Evolutionary conservation across 1,140 invertebrate species (phyloP).

Genomic region (Brachionus manjavacas): DNA sequence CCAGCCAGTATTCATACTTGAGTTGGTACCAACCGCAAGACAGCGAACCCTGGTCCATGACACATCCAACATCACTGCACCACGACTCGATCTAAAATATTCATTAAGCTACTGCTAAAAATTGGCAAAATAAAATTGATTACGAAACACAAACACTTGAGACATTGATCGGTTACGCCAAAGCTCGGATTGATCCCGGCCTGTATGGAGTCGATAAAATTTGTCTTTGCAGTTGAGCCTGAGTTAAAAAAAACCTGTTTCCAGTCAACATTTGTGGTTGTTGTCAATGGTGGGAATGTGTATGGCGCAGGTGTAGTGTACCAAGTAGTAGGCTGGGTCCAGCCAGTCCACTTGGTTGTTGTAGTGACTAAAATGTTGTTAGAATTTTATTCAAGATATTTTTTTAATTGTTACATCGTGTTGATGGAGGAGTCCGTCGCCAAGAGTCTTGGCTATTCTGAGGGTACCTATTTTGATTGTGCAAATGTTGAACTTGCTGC

Average conservation of each 20-base stretch:
- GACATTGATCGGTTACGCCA: not conserved
- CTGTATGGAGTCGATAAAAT: not conserved
- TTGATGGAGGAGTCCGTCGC: not conserved
- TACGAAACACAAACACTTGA: conserved; percentile 42
- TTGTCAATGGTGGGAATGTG: not conserved
- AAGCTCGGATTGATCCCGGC: not conserved
- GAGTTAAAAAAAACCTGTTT: conserved; percentile 14
- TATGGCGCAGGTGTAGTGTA: not conserved
- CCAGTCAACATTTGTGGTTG: conserved; percentile 6
- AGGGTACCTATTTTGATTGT: not conserved
- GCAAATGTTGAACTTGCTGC: not conserved
- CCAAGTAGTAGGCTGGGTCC: not conserved
- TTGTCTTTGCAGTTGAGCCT: not conserved
- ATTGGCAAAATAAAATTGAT: not conserved
- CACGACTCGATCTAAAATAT: conserved; percentile 46
- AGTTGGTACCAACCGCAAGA: conserved; percentile 42
- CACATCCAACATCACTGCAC: conserved; percentile 49
- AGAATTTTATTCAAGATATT: not conserved
- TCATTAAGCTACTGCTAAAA: not conserved
- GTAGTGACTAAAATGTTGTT: not conserved
- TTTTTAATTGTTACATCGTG: not conserved
- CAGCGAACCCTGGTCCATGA: conserved; percentile 46
- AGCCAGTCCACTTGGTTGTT: not conserved
- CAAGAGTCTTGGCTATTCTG: not conserved
- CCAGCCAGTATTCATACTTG: conserved; percentile 39